Conservation (phyloP, 2,888 invertebrate genomes). For the Drosophila prolongata region DNA sequence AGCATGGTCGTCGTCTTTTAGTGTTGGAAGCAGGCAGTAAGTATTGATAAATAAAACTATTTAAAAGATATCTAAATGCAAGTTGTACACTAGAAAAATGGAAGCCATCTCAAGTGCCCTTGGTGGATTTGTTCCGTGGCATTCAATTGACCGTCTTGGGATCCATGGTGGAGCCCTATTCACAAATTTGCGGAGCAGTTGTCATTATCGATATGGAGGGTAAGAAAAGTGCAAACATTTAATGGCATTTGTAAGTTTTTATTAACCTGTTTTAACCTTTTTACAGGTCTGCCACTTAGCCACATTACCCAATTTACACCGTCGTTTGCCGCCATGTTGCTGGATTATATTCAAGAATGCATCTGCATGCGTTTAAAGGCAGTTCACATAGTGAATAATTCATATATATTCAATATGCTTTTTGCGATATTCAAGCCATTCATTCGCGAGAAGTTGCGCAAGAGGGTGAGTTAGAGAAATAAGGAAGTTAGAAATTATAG, state of each 20-base stretch:
- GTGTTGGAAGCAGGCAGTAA: slow-evolving; percentile 90
- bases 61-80: neutral
- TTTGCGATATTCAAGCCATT: slow-evolving; percentile 95
- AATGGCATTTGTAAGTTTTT: neutral
- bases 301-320: slow-evolving; percentile 92
- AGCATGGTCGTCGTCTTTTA: slow-evolving; percentile 89
- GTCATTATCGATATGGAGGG: slow-evolving; percentile 91
- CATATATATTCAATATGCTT: slow-evolving; percentile 93
- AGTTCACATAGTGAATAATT: slow-evolving; percentile 95
- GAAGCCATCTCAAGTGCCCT: slow-evolving; percentile 89
- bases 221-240: slow-evolving; percentile 36
- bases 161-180: slow-evolving; percentile 91
- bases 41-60: slow-evolving; percentile 56
- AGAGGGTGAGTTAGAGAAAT: slow-evolving; percentile 86
- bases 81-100: slow-evolving; percentile 86
- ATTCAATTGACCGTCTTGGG: slow-evolving; percentile 89
- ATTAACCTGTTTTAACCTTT: neutral
- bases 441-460: slow-evolving; percentile 91
- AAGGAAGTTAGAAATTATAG: neutral
- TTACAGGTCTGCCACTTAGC: slow-evolving; percentile 86
- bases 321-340: slow-evolving; percentile 89
- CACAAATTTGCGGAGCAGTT: slow-evolving; percentile 91
- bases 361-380: slow-evolving; percentile 93
- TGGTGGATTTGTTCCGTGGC: slow-evolving; percentile 89
- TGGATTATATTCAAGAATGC: slow-evolving; percentile 92